phyloP scores from a whole-genome alignment of 2,113 vertebrate genomes.

The Halcyon senegalensis region DNA sequence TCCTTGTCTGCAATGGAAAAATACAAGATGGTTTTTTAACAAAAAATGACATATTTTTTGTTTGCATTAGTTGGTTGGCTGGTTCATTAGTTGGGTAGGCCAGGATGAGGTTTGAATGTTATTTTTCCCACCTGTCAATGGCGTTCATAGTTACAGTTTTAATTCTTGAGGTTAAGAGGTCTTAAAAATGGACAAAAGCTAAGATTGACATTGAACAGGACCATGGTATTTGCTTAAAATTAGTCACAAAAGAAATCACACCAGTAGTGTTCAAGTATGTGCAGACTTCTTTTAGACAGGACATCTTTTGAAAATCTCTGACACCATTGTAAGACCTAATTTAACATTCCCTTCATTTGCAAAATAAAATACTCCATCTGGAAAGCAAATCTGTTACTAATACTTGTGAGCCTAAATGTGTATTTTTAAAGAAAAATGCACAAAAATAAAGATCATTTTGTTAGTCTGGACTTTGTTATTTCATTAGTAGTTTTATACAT shows the following conservation, averaged over 20 bases:
- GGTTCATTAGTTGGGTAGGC: neutral
- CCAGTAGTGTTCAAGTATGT: neutral
- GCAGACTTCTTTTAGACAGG: neutral
- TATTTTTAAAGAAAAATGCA: neutral
- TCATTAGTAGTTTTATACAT: neutral
- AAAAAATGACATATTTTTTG: accelerated
- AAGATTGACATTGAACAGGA: neutral
- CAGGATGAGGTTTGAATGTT: neutral
- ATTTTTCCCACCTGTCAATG: neutral
- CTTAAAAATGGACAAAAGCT: neutral
- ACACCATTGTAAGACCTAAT: neutral
- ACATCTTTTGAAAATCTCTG: neutral
- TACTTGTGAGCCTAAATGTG: neutral
- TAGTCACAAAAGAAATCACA: neutral
- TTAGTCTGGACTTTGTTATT: neutral
- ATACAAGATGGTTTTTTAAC: neutral
- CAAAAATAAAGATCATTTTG: neutral
- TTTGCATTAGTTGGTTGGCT: neutral
- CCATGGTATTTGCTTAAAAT: neutral
- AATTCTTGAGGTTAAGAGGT: neutral
- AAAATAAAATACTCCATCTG: neutral
- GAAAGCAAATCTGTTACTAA: neutral
- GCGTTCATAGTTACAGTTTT: neutral
- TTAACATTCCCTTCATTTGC: neutral
- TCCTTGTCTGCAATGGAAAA: neutral